Conservation (phyloP, 1,140 invertebrate genomes). For the Aphidius gifuensis region DNA sequence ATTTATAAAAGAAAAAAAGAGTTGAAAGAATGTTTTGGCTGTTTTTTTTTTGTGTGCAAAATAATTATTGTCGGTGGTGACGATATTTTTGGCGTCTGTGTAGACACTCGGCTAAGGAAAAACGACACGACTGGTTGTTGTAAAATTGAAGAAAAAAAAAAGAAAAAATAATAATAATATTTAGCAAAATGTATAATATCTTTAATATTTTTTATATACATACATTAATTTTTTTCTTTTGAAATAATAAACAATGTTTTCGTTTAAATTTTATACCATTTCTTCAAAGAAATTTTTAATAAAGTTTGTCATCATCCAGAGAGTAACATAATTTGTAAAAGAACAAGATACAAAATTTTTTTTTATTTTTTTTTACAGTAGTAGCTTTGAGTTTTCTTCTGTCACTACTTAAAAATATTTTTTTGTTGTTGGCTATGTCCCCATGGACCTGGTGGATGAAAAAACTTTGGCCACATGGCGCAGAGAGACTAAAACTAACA, state of each 20-base stretch:
- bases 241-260: no score
- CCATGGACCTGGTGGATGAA: slow-evolving; percentile 12
- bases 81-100: slow-evolving; percentile 12
- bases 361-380: no score
- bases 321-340: no score
- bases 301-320: no score
- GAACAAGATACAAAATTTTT: no score
- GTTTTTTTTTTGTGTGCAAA: neutral
- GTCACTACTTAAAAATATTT: no score
- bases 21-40: neutral
- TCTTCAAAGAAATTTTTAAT: no score
- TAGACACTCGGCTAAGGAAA: neutral
- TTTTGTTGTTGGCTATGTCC: neutral
- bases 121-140: neutral
- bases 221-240: no score
- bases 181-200: neutral
- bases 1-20: neutral
- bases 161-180: neutral
- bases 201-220: neutral
- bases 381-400: no score
- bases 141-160: neutral
- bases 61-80: neutral
- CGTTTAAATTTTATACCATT: no score
- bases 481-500: no score
- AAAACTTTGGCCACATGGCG: no score